Percentiles rank a stretch among this genome's conserved stretches.
Conservation (phyloP, 2,888 invertebrate genomes). For the Girardia tigrina region DNA sequence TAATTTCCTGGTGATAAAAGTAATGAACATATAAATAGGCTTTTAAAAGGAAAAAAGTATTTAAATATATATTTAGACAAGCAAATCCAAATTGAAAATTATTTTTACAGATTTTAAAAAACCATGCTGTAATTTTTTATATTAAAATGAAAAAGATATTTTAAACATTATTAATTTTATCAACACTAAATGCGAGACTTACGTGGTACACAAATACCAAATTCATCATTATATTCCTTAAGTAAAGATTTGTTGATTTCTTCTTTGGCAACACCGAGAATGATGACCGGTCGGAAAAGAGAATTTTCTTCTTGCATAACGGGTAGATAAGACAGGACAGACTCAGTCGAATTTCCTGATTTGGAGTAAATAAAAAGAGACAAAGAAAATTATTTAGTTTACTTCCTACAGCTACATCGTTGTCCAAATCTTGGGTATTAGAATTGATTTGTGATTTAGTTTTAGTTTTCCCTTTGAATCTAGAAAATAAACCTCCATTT, state of each 20-base stretch:
- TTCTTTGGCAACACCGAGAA: constrained; percentile 93
- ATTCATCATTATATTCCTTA: constrained; percentile 91
- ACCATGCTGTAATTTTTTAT: not conserved
- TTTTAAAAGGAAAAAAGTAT: constrained; percentile 79
- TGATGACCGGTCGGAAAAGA: constrained; percentile 92
- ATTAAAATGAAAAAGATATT: not conserved
- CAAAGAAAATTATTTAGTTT: constrained; percentile 10
- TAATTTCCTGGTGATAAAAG: too few relatives aligned
- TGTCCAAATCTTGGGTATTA: not conserved
- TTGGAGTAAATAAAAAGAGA: constrained; percentile 19
- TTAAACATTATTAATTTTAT: not conserved
- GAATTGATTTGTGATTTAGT: not conserved
- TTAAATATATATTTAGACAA: constrained; percentile 39
- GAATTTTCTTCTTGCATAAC: constrained; percentile 53
- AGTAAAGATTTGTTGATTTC: constrained; percentile 97
- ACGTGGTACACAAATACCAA: constrained; percentile 99
- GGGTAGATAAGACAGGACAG: constrained; percentile 28
- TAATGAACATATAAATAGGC: too few relatives aligned
- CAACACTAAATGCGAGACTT: constrained; percentile 55
- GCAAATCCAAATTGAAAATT: too few relatives aligned
- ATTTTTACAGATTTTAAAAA: not conserved
- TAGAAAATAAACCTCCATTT: not conserved
- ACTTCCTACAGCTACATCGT: not conserved
- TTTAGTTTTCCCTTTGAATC: constrained; percentile 1
- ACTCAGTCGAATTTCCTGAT: not conserved